phyloP scores from a whole-genome alignment of 2,888 invertebrate genomes.

The Eupeodes latifasciatus region DNA sequence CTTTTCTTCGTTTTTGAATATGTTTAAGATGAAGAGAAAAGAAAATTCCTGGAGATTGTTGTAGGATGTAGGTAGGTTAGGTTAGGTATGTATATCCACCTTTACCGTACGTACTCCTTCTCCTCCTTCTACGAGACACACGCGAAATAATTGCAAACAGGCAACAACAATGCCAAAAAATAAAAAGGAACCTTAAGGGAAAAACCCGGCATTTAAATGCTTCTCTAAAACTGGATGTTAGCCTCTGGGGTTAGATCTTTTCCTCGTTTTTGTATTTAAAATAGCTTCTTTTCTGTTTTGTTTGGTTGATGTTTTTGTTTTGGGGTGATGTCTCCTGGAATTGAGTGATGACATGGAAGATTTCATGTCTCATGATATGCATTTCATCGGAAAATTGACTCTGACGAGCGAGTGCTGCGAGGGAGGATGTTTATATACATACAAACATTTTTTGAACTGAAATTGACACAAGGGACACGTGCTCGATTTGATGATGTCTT shows the following conservation, averaged over 20 bases:
- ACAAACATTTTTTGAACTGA: not conserved
- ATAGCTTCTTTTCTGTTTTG: conserved; percentile 1
- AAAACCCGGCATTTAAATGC: conserved; percentile 43
- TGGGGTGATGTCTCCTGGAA: conserved; percentile 42
- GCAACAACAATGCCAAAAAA: conserved; percentile 1
- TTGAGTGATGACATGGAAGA: conserved; percentile 75
- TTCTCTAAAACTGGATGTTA: not conserved
- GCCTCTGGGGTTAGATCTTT: conserved; percentile 2
- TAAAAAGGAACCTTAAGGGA: conserved; percentile 4
- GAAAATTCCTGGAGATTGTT: conserved; percentile 51
- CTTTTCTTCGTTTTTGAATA: conserved; percentile 41
- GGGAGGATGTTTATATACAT: conserved; percentile 6
- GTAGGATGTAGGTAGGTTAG: too few species aligned
- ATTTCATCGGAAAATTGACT: conserved; percentile 67
- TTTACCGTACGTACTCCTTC: not conserved
- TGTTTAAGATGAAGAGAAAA: not conserved
- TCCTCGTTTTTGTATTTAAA: conserved; percentile 30
- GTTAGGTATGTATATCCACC: too few species aligned
- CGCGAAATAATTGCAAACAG: conserved; percentile 62
- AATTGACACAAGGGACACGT: conserved; percentile 56
- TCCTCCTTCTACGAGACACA: conserved; percentile 37
- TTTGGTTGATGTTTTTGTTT: not conserved
- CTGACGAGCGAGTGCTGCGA: not conserved
- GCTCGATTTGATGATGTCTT: conserved; percentile 69
- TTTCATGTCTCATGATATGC: conserved; percentile 75